phyloP scores from a whole-genome alignment of 2,888 invertebrate genomes.

The Cataglyphis albicans region DNA sequence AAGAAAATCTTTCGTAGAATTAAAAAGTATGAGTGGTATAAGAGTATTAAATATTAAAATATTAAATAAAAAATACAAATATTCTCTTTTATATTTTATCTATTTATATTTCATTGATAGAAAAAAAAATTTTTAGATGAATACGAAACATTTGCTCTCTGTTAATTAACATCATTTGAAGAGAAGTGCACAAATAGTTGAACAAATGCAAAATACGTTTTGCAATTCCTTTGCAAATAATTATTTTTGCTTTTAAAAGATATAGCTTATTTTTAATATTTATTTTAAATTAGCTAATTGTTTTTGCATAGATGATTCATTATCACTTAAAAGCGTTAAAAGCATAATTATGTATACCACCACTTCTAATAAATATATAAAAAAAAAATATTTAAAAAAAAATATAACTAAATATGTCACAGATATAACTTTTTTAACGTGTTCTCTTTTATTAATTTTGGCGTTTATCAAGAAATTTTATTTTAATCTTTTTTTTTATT shows the following conservation, averaged over 20 bases:
- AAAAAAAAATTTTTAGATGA: slow-evolving; percentile 3
- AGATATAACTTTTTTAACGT: neutral
- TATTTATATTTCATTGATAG: neutral
- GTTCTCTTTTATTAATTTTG: neutral
- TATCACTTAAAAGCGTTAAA: neutral
- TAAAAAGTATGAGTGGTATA: neutral
- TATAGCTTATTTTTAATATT: neutral
- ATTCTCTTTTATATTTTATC: neutral
- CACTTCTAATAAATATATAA: neutral
- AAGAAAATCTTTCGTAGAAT: neutral
- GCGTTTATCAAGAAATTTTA: slow-evolving; percentile 8
- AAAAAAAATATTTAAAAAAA: neutral
- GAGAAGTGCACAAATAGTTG: neutral
- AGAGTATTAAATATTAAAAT: slow-evolving; percentile 27
- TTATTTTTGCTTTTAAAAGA: slow-evolving; percentile 1
- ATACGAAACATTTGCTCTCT: neutral
- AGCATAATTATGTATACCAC: neutral
- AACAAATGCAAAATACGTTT: neutral
- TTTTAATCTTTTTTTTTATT: neutral
- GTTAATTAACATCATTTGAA: neutral
- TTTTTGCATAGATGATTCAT: neutral
- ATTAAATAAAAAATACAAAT: neutral
- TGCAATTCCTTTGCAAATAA: neutral
- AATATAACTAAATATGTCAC: too few species aligned
- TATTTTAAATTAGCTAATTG: neutral